Conservation (phyloP, 1,140 invertebrate species). For the Drosophila nannoptera region DNA sequence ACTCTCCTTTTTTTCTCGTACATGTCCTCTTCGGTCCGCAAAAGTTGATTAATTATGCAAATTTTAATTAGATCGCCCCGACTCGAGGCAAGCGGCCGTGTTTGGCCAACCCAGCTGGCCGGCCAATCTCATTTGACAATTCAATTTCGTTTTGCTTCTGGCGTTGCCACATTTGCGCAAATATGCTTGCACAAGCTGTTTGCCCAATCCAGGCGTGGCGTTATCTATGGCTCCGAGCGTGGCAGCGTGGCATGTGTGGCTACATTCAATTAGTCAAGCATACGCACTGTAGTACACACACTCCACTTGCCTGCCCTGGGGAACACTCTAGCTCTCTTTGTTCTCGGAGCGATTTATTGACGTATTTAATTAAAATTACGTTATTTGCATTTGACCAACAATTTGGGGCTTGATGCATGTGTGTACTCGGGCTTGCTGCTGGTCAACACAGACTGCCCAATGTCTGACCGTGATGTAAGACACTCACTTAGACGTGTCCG, state of each 20-base stretch:
- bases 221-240: conserved; percentile 42
- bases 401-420: conserved; percentile 8
- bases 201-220: conserved; percentile 26
- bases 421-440: background rate
- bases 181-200: conserved; percentile 40
- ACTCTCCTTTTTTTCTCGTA: conserved; percentile 6
- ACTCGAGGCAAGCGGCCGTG: conserved; percentile 10
- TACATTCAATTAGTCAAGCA: conserved; percentile 64
- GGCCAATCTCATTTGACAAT: conserved; percentile 47
- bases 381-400: conserved; percentile 46
- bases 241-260: background rate
- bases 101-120: conserved; percentile 1
- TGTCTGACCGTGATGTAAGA: background rate
- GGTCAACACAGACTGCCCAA: background rate
- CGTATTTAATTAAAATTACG: conserved; percentile 65
- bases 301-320: conserved; percentile 24
- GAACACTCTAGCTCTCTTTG: conserved; percentile 24
- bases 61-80: conserved; percentile 60
- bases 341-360: conserved; percentile 54
- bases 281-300: conserved; percentile 28
- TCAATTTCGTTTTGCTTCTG: conserved; percentile 48
- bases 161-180: conserved; percentile 21
- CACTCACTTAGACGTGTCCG: too few species aligned
- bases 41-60: conserved; percentile 67
- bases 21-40: conserved; percentile 20